Evolutionary conservation across 2,113 vertebrate species (phyloP), one percentile per base, ranked within the genome.

Genomic region (Xiphorhynchus elegans): DNA sequence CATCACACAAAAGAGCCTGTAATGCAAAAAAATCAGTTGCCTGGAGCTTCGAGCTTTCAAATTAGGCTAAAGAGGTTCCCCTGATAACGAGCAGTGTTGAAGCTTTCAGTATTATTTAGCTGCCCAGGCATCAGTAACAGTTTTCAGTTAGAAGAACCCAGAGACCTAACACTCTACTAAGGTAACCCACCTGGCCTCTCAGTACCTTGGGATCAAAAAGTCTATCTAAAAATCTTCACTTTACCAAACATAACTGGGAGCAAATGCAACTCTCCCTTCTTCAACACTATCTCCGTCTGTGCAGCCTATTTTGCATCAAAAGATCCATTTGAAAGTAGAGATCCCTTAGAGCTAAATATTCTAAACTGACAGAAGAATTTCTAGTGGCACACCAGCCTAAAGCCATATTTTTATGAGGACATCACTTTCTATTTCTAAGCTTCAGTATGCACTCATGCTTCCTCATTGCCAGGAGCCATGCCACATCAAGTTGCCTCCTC

Each of bases 331-430:
- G 98, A 97, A 98, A 98, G 97, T 97, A 87, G 93, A 98, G 97
- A 98, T 97, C 97, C 98, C 98, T 98, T 96, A 84, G 82, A 98
- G 98, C 98, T 85, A 98, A 98, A 98, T 98, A 98, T 98, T 98
- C 98, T 98, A 97, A 98, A 98, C 97, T 98, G 98, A 98, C 98
- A 98, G 98, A 98, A 98, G 98, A 98, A 98, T 98, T 98, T 98
- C 98, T 98, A 98, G 98, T 98, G 97, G 98, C 98, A 97, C 96
- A 97, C 93, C 97, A 97, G 98, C 98, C 98, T 97, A 69, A 79
- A 98, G 98, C 98, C 96, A 97, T 98, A 98, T 98, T 98, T 98
- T 98, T 98, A 98, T 98, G 98, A 98, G 98, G 98, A 98, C 98
- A 98, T 98, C 98, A 98, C 98, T 98, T 98, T 98, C 98, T 98